Evolutionary conservation across 2,113 vertebrate species (phyloP), one percentile per base, ranked within the genome.

Genomic region (Xiphophorus hellerii): DNA sequence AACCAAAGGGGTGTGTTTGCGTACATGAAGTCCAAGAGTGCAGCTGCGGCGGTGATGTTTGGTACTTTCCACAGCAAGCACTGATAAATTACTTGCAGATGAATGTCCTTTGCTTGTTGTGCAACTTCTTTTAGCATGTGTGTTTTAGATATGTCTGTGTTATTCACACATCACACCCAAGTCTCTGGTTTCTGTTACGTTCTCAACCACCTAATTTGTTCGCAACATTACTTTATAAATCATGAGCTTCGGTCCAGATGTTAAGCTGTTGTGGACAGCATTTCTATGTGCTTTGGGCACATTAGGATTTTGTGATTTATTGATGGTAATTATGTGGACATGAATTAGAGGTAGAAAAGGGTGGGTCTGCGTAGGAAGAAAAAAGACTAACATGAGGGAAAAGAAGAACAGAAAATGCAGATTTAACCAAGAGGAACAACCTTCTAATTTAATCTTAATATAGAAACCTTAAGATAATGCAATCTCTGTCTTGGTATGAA

Each of bases 21-120:
- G 42, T 77, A 74, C 31, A 64, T 27, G 22, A 71, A 83, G 77
- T 83, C 81, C 66, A 80, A 70, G 64, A 77, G 54, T 83, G 86
- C 86, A 87, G 84, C 87, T 88, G 88, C 93, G 72, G 83, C 76
- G 62, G 84, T 85, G 67, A 89, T 88, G 94, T 96, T 95, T 95
- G 95, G 95, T 95, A 91, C 91, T 91, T 92, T 92, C 91, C 91
- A 87, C 66, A 77, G 76, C 70, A 71, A 86, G 71, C 20, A 17
- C 70, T 75, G 72, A 88, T 86, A 88, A 90, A 92, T 92, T 78
- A 89, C 82, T 90, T 80, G 84, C 89, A 91, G 91, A 84, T 88
- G 90, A 90, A 77, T 61, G 37, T 80, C 61, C 82, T 72, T 42
- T 73, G 73, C 22, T 74, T 85, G 28, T 79, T 84, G 76, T 66